Percentiles rank a stretch among this genome's conserved stretches.
phyloP scores from a whole-genome alignment of 2,888 invertebrate species.

The Epistrophe eligans region DNA sequence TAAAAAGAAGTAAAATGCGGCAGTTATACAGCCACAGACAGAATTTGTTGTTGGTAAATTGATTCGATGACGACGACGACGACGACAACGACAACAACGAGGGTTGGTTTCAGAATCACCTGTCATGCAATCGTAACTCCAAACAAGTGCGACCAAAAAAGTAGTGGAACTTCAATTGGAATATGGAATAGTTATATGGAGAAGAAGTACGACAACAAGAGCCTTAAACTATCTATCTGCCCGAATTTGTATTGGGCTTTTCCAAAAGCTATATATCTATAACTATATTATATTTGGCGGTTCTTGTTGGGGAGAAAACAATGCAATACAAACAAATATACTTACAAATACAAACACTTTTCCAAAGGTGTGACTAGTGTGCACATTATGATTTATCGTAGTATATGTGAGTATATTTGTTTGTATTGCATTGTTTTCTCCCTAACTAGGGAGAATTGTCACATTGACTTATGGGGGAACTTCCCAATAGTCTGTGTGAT shows the following conservation, averaged over 20 bases:
- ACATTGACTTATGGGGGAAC: too few species aligned
- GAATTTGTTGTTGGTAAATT: conserved; percentile 26
- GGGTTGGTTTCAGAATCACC: conserved; percentile 62
- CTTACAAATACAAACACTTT: too few species aligned
- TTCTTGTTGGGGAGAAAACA: too few species aligned
- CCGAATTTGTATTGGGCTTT: conserved; percentile 55
- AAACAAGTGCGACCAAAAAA: conserved; percentile 37
- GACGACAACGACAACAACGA: conserved; percentile 22
- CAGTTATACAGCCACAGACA: neutral
- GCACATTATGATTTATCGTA: too few species aligned
- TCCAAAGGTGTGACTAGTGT: too few species aligned
- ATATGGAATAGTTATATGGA: neutral
- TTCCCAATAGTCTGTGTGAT: too few species aligned
- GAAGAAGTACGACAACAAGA: conserved; percentile 36
- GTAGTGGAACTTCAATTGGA: conserved; percentile 23
- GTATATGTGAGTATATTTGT: too few species aligned
- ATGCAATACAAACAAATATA: too few species aligned
- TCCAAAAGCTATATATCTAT: too few species aligned
- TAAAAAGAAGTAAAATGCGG: conserved; percentile 14
- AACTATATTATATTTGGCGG: too few species aligned
- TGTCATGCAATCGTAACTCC: conserved; percentile 60
- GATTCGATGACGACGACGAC: neutral
- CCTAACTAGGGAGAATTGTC: too few species aligned
- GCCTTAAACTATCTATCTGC: conserved; percentile 15
- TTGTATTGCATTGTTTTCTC: too few species aligned